Percentiles rank a stretch among this genome's conserved stretches.
phyloP scores from a whole-genome alignment of 2,797 vertebrate genomes.

The Peromyscus melanophrys region DNA sequence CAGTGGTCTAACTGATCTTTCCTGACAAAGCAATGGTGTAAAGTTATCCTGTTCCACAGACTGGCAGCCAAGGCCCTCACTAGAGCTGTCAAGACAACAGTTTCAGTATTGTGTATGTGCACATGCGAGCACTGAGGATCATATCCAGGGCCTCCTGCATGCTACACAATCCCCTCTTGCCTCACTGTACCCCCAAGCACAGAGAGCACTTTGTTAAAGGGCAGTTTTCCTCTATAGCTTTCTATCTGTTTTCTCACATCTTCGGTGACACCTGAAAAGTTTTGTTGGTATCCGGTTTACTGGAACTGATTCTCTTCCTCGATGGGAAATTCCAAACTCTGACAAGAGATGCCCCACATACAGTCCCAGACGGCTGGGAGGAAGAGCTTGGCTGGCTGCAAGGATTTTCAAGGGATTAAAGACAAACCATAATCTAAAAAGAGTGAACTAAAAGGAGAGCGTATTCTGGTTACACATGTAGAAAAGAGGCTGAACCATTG shows the following conservation, averaged over 20 bases:
- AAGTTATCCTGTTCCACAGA: neutral
- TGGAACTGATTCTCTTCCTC: slow-evolving; percentile 67
- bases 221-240: slow-evolving; percentile 53
- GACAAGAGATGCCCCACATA: slow-evolving; percentile 32
- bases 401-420: slow-evolving; percentile 70
- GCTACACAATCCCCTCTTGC: neutral
- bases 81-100: neutral
- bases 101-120: neutral
- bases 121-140: no score
- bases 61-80: slow-evolving; percentile 24
- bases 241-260: slow-evolving; percentile 66
- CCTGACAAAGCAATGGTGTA: neutral
- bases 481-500: neutral
- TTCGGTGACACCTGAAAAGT: slow-evolving; percentile 75
- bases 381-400: slow-evolving; percentile 43
- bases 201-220: slow-evolving; percentile 46
- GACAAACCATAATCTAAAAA: neutral
- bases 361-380: neutral
- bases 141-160: neutral
- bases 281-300: slow-evolving; percentile 31
- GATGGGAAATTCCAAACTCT: slow-evolving; percentile 69
- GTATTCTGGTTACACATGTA: slow-evolving; percentile 25
- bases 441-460: slow-evolving; percentile 26
- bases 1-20: neutral
- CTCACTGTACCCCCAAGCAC: neutral